These are phyloP conservation scores for Columba guinea DNA, from an alignment of 2,797 vertebrate genomes.

Conservation along the genomic window DNA sequence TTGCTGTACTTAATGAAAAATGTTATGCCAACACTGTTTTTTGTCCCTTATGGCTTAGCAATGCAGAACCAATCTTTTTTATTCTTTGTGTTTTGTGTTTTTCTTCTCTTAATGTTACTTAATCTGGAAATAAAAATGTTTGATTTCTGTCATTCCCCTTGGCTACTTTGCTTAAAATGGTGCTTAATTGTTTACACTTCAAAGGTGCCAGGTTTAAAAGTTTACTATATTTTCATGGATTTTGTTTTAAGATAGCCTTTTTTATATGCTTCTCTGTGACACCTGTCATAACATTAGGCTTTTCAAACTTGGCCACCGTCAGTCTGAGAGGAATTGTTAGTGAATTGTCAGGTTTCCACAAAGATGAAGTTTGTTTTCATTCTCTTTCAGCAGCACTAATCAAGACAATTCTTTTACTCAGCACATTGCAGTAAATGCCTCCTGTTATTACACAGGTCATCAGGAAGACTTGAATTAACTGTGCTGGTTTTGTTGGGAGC, in stretches of 20 bases:
- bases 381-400: not conserved
- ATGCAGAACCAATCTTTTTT: slow-evolving; percentile 56
- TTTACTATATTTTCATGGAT: not conserved
- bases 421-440: not conserved
- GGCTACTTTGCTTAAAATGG: slow-evolving; percentile 36
- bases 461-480: not conserved
- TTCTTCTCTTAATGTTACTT: slow-evolving; percentile 49
- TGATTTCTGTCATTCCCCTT: slow-evolving; percentile 46
- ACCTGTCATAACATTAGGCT: slow-evolving; percentile 24
- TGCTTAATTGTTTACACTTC: slow-evolving; percentile 51
- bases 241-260: not conserved
- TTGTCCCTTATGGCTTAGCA: slow-evolving; percentile 59
- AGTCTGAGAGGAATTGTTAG: not conserved
- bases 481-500: not conserved
- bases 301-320: slow-evolving; percentile 26
- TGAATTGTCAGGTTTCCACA: not conserved
- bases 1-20: slow-evolving; percentile 65
- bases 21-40: slow-evolving; percentile 26
- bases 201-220: slow-evolving; percentile 15
- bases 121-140: slow-evolving; percentile 66
- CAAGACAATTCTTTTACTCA: not conserved
- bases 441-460: not conserved
- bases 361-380: not conserved
- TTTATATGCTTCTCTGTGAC: not conserved
- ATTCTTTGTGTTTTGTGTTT: slow-evolving; percentile 42